A percentile compares a stretch with the other conserved stretches of the same genome.
These are phyloP conservation scores for Mastomys natalensis DNA, from an alignment of 2,113 vertebrate species.

Conservation along the genomic window DNA sequence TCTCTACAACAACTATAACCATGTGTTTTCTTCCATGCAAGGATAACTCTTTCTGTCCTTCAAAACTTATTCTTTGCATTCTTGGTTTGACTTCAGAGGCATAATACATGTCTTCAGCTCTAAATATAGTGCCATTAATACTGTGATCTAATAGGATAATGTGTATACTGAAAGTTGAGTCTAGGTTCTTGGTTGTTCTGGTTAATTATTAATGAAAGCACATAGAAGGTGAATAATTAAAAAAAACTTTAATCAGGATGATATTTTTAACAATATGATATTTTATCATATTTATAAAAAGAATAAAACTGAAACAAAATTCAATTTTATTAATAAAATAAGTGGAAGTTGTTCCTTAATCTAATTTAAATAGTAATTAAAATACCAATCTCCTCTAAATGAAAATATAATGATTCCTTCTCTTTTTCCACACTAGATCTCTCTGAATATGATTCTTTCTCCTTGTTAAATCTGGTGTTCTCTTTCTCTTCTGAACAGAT, in stretches of 20 bases:
- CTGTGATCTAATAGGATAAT: neutral
- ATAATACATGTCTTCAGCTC: neutral
- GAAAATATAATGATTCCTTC: neutral
- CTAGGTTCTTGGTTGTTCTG: neutral
- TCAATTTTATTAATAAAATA: neutral
- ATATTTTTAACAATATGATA: too few species aligned
- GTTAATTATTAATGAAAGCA: neutral
- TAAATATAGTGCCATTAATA: neutral
- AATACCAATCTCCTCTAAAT: neutral
- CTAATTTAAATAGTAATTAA: constrained; percentile 60
- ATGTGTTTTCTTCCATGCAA: neutral
- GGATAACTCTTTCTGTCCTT: neutral
- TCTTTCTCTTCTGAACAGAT: constrained; percentile 50
- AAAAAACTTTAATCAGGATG: neutral
- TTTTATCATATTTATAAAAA: neutral
- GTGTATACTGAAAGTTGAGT: neutral
- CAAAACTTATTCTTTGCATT: neutral
- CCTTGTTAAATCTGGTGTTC: neutral
- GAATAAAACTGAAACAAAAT: neutral
- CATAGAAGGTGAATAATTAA: neutral
- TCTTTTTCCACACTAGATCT: constrained; percentile 34
- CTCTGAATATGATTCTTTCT: constrained; percentile 45
- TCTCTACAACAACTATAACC: neutral
- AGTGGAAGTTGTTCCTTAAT: neutral
- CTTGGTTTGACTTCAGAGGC: neutral